phyloP scores from a whole-genome alignment of 2,113 vertebrate genomes.

The Oriolus oriolus region DNA sequence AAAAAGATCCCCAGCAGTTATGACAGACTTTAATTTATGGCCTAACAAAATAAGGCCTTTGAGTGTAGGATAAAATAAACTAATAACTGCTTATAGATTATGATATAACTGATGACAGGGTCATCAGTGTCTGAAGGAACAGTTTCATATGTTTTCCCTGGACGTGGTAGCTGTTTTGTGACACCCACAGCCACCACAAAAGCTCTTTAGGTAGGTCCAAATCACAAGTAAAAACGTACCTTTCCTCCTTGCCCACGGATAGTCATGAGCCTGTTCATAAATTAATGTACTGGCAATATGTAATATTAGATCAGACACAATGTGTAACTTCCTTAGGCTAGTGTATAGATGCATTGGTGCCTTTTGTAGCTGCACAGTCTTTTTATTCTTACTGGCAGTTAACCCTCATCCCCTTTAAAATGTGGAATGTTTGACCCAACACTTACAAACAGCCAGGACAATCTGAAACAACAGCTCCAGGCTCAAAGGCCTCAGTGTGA shows the following conservation, averaged over 20 bases:
- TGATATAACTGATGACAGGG: neutral
- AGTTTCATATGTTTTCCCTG: neutral
- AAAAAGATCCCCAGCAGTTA: neutral
- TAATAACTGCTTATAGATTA: neutral
- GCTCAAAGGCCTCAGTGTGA: neutral
- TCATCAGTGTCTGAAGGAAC: neutral
- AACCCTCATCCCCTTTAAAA: neutral
- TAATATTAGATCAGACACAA: neutral
- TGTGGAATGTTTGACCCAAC: neutral
- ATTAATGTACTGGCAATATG: neutral
- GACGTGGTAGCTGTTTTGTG: neutral
- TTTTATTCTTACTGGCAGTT: neutral
- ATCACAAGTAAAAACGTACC: neutral
- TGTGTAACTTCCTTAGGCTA: neutral
- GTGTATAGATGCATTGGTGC: too few species aligned
- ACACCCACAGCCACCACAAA: neutral
- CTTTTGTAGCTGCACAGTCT: neutral
- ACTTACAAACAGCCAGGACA: neutral
- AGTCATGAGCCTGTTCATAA: neutral
- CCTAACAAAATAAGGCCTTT: neutral
- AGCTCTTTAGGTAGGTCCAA: neutral
- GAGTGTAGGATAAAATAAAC: neutral
- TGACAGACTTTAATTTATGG: neutral
- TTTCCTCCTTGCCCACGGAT: neutral
- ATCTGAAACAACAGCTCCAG: neutral